Percentiles rank a stretch among this genome's conserved stretches.
phyloP scores from a whole-genome alignment of 92 coral and sea anemone species.

The Pocillopora meandrina region DNA sequence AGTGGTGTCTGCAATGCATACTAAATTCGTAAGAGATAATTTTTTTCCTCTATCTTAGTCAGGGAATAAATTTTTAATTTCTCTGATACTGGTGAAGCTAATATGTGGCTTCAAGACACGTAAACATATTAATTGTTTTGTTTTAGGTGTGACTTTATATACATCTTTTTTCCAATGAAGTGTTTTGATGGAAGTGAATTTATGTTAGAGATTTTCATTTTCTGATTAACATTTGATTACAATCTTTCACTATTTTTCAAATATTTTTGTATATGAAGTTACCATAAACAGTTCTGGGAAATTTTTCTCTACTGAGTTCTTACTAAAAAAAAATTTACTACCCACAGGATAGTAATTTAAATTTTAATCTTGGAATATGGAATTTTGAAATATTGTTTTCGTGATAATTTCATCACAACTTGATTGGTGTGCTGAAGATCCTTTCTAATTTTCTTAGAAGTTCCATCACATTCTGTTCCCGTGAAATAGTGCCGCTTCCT shows the following conservation, averaged over 20 bases:
- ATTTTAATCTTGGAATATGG: background rate
- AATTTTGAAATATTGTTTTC: background rate
- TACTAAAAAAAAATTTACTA: background rate
- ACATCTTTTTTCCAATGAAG: background rate
- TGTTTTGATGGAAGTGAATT: background rate
- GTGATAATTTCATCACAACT: background rate
- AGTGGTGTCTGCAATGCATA: background rate
- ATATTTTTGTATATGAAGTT: too few species aligned
- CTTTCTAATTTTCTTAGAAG: background rate
- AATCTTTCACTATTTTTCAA: background rate
- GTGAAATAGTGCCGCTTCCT: background rate
- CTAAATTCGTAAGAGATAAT: background rate
- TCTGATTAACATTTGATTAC: background rate
- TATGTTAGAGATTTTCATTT: too few species aligned
- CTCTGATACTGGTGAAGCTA: background rate
- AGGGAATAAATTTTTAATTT: conserved; percentile 13
- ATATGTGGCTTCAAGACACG: conserved; percentile 8
- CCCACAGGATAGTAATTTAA: background rate
- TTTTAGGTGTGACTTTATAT: background rate
- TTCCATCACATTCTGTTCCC: background rate
- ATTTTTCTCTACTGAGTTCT: too few species aligned
- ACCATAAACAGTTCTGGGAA: too few species aligned
- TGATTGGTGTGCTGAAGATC: background rate
- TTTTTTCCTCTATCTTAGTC: background rate
- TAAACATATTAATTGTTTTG: background rate